Percentiles rank a stretch among this genome's conserved stretches.
Evolutionary conservation across 2,797 vertebrate species (phyloP).

Genomic region (Trematomus bernacchii): DNA sequence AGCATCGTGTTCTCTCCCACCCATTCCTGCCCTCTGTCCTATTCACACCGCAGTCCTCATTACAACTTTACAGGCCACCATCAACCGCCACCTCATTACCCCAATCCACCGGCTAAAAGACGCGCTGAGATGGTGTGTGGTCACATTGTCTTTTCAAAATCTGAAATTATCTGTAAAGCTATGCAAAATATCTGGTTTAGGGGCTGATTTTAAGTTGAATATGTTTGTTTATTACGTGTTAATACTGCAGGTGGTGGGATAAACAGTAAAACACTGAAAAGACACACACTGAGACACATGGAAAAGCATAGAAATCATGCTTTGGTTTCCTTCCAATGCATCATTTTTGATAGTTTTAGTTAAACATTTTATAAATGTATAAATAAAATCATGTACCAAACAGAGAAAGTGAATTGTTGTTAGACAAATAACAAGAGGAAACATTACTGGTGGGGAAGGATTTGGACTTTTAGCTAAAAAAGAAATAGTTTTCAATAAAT

Average conservation of each 20-base stretch:
- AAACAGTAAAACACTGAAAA: neutral
- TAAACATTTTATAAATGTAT: neutral
- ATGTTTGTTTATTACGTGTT: neutral
- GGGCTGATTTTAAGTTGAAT: constrained; percentile 18
- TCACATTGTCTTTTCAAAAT: constrained; percentile 49
- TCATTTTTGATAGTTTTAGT: neutral
- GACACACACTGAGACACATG: neutral
- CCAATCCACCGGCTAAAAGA: constrained; percentile 45
- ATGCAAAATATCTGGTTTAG: constrained; percentile 14
- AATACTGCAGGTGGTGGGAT: constrained; percentile 3
- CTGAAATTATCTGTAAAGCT: constrained; percentile 19
- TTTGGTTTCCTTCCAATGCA: neutral
- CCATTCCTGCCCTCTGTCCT: constrained; percentile 69
- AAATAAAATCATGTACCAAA: neutral
- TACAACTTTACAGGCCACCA: constrained; percentile 80
- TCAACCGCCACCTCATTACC: constrained; percentile 76
- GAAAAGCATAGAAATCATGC: neutral
- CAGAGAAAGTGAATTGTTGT: neutral
- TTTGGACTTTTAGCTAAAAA: neutral
- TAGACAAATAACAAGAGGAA: neutral
- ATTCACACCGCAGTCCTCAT: constrained; percentile 72
- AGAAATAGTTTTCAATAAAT: neutral
- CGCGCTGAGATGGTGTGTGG: constrained; percentile 54
- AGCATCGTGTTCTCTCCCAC: constrained; percentile 78
- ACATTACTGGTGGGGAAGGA: neutral